These are phyloP conservation scores for Lucilia sericata DNA, from an alignment of 1,140 invertebrate species.

Conservation along the genomic window DNA sequence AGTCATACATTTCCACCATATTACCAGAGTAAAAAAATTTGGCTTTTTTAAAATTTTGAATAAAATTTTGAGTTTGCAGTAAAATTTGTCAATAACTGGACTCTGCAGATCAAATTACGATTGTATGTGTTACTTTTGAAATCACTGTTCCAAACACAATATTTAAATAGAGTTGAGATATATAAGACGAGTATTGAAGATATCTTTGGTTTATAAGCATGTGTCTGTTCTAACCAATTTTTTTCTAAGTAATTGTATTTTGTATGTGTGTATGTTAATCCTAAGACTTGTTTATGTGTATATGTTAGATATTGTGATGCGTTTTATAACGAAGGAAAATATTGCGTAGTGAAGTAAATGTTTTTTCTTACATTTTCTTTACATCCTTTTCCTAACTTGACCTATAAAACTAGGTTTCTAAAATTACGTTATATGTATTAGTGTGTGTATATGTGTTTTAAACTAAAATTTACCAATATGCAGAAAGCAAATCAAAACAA, in stretches of 20 bases:
- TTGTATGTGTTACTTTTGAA: too few relatives aligned
- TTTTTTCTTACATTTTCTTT: not conserved
- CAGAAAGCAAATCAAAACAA: constrained; percentile 16
- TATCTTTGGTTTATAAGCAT: too few relatives aligned
- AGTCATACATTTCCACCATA: too few relatives aligned
- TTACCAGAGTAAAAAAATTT: too few relatives aligned
- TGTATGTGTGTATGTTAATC: too few relatives aligned
- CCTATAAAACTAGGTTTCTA: not conserved
- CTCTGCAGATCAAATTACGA: too few relatives aligned
- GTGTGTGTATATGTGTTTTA: not conserved
- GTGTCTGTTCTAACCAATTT: not conserved
- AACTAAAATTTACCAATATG: not conserved
- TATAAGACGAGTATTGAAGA: too few relatives aligned
- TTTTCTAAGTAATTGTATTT: not conserved
- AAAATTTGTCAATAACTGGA: too few relatives aligned
- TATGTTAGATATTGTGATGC: constrained; percentile 16
- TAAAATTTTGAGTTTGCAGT: too few relatives aligned
- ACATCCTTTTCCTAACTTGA: not conserved
- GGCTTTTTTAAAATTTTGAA: too few relatives aligned
- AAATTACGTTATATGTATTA: not conserved
- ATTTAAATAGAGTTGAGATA: too few relatives aligned
- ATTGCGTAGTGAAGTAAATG: not conserved
- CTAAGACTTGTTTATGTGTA: not conserved
- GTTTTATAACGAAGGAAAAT: not conserved
- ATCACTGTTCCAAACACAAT: too few relatives aligned